Evolutionary conservation across 2,888 invertebrate genomes (phyloP).

Genomic region (Choreutis nemorana): DNA sequence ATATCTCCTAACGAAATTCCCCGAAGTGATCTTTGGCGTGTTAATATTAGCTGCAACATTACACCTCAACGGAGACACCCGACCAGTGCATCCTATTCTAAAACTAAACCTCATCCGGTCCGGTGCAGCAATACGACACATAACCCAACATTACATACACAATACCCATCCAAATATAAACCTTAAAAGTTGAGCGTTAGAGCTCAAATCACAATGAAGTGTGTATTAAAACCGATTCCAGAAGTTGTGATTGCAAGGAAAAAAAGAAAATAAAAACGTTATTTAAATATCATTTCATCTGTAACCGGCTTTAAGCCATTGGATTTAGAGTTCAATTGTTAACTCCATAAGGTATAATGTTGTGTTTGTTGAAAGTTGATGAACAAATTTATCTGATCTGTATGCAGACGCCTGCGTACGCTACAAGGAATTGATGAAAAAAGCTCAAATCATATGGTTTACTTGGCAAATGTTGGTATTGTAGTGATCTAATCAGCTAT

Average conservation of each 20-base stretch:
- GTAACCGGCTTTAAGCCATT: constrained; percentile 9
- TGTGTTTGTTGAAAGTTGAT: constrained; percentile 24
- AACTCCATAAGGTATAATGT: constrained; percentile 1
- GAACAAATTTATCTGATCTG: constrained; percentile 30
- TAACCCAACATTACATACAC: constrained; percentile 23
- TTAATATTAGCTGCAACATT: no score
- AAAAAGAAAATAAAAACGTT: constrained; percentile 28
- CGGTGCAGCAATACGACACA: constrained; percentile 25
- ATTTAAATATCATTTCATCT: constrained; percentile 32
- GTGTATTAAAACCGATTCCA: constrained; percentile 26
- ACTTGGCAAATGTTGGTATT: no score
- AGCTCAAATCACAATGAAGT: constrained; percentile 10
- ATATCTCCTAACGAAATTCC: no score
- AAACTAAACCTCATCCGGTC: constrained; percentile 32
- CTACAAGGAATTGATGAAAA: no score
- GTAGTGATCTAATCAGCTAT: no score
- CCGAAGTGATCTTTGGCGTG: no score
- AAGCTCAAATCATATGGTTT: no score
- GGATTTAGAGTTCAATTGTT: constrained; percentile 10
- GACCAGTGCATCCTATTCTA: constrained; percentile 28
- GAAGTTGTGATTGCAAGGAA: constrained; percentile 26
- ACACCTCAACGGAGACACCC: constrained; percentile 35
- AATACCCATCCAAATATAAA: constrained; percentile 11
- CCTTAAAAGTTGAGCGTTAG: constrained; percentile 12
- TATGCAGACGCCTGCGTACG: constrained; percentile 21